phyloP scores from a whole-genome alignment of 2,797 vertebrate species.

The Eptatretus atami region DNA sequence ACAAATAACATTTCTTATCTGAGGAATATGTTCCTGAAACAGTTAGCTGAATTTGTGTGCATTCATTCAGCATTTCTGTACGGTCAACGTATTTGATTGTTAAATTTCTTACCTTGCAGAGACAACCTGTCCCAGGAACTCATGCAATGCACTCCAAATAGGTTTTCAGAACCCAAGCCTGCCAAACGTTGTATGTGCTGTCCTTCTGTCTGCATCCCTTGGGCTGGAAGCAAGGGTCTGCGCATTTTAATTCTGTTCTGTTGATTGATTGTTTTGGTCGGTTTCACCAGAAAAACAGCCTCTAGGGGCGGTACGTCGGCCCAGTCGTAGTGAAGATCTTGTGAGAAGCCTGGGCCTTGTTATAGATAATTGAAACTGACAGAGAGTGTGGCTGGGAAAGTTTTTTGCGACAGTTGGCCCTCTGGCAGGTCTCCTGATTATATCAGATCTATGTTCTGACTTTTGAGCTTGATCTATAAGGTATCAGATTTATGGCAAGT shows the following conservation, averaged over 20 bases:
- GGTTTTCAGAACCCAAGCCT: too few species aligned
- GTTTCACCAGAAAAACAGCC: constrained; percentile 5
- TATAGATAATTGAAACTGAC: constrained; percentile 5
- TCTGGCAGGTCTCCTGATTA: constrained; percentile 4
- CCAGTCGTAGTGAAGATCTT: constrained; percentile 5
- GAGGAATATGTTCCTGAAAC: too few species aligned
- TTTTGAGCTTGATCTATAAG: constrained; percentile 1
- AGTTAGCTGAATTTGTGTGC: too few species aligned
- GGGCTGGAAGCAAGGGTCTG: background rate
- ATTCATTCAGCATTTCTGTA: too few species aligned
- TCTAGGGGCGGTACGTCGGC: constrained; percentile 2
- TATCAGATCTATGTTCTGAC: background rate
- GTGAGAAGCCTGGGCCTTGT: constrained; percentile 2
- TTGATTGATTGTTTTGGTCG: constrained; percentile 6
- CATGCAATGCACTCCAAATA: too few species aligned
- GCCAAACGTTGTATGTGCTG: too few species aligned
- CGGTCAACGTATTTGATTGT: too few species aligned
- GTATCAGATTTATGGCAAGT: constrained; percentile 5
- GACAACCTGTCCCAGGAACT: too few species aligned
- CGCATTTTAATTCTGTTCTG: constrained; percentile 4
- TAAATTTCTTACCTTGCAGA: too few species aligned
- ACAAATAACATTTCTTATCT: too few species aligned
- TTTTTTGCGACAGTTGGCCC: background rate
- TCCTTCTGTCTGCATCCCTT: too few species aligned
- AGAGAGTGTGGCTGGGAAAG: background rate